These are phyloP conservation scores for Phylloscopus whistleri DNA, from an alignment of 2,113 vertebrate species.

Conservation along the genomic window DNA sequence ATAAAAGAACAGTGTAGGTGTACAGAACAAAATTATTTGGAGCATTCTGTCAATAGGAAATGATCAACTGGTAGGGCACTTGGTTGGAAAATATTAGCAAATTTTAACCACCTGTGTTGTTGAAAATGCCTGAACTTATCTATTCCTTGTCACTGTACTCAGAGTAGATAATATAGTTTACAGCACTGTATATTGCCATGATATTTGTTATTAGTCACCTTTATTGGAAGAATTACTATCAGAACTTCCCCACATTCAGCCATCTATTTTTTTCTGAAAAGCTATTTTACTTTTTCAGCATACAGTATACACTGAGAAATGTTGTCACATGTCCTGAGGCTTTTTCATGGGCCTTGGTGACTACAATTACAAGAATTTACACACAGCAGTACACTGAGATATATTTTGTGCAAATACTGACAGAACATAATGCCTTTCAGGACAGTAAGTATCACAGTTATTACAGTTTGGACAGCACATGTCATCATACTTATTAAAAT, in stretches of 20 bases:
- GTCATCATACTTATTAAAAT: not conserved
- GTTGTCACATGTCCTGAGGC: not conserved
- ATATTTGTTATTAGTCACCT: not conserved
- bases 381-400: not conserved
- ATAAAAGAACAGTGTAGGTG: not conserved
- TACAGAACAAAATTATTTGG: not conserved
- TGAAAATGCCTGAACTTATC: not conserved
- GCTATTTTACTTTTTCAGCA: not conserved
- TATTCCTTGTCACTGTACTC: not conserved
- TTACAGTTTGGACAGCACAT: not conserved
- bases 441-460: not conserved
- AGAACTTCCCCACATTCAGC: not conserved
- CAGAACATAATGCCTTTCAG: not conserved
- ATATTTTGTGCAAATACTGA: not conserved
- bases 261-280: not conserved
- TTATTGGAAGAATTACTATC: not conserved
- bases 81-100: not conserved
- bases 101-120: not conserved
- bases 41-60: not conserved
- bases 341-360: not conserved
- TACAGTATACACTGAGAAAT: not conserved
- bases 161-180: not conserved
- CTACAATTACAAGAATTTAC: not conserved
- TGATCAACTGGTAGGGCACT: not conserved
- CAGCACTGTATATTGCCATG: not conserved